phyloP scores from a whole-genome alignment of 1,140 invertebrate genomes.

The Phocides pigmalion region DNA sequence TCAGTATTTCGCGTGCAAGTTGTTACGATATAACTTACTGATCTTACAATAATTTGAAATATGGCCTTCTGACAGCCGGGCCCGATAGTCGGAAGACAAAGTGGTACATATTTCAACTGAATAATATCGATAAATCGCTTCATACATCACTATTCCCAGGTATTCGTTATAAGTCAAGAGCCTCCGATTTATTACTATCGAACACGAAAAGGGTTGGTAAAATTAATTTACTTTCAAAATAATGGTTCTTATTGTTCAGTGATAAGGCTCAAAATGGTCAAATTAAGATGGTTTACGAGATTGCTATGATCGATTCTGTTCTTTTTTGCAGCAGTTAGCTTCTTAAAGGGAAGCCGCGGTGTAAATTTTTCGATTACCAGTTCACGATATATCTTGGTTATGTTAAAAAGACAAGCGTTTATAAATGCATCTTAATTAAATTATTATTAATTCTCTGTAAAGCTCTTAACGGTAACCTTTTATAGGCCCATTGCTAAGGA shows the following conservation, averaged over 20 bases:
- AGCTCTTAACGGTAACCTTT: too few species aligned
- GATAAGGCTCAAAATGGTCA: constrained; percentile 8
- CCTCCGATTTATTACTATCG: constrained; percentile 33
- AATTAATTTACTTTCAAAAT: constrained; percentile 23
- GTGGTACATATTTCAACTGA: constrained; percentile 29
- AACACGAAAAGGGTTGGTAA: constrained; percentile 32
- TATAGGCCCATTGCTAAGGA: too few species aligned
- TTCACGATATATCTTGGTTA: constrained; percentile 15
- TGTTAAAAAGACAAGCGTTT: neutral
- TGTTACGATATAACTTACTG: constrained; percentile 27
- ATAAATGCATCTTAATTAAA: neutral
- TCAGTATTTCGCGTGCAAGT: constrained; percentile 26
- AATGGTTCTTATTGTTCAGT: constrained; percentile 16
- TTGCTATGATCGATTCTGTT: constrained; percentile 30
- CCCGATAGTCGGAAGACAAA: constrained; percentile 29
- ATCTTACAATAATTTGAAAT: constrained; percentile 34
- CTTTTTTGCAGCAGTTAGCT: constrained; percentile 26
- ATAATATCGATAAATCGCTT: constrained; percentile 30
- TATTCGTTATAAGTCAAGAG: constrained; percentile 30
- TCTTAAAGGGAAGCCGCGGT: constrained; percentile 24
- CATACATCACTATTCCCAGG: constrained; percentile 21
- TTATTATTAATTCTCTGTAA: too few species aligned
- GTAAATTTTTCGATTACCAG: constrained; percentile 22
- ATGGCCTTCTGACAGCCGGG: constrained; percentile 21
- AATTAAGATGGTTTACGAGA: constrained; percentile 14